Evolutionary conservation across 2,888 invertebrate species (phyloP), one percentile per base, ranked within the genome.

Genomic region (Conus canariensis): DNA sequence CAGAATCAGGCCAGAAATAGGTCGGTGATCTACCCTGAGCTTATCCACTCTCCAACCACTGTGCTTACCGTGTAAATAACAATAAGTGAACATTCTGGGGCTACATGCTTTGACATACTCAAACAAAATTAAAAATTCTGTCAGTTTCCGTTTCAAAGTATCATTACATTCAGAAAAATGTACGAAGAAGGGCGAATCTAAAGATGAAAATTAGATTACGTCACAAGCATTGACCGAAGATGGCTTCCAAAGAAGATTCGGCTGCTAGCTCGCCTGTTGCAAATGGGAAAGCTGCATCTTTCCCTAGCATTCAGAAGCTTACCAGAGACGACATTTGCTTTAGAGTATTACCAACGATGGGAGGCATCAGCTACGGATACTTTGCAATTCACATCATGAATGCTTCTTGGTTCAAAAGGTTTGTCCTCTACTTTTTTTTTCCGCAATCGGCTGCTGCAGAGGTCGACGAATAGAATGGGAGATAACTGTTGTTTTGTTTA

Each of bases 331-430:
- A 91, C 80, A 88, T 93, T 16, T 91, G 91, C 45, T 92, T 91
- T 80, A 90, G 92, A 77, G 91, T 93, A 82, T 60, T 94, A n/a
- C 95, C 95, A 45, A 90, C 93, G 58, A 90, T 93, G 19, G 95
- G 95, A 9, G 92, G 92, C 22, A 91, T 94, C 12, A 94, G 95
- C 88, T 94, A 94, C 89, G 93, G 94, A 88, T 85, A 93, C 59
- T 95, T 95, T 91, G 94, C 95, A 19, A 90, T 93, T 14, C 94
- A 94, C 90, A 94, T 95, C 64, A 93, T 95, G 94, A 92, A 94
- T 83, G 94, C 94, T 5, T 90, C 91, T 83, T 90, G 92, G 83
- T 95, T 94, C 90, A 91, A 90, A 90, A 93, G 92, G 95, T 95
- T 91, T 91, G 93, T 91, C 70, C 25, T 60, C 58, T 85, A 64